These are phyloP conservation scores for Drosophila kepulauana DNA, from an alignment of 1,140 invertebrate genomes.

Conservation along the genomic window DNA sequence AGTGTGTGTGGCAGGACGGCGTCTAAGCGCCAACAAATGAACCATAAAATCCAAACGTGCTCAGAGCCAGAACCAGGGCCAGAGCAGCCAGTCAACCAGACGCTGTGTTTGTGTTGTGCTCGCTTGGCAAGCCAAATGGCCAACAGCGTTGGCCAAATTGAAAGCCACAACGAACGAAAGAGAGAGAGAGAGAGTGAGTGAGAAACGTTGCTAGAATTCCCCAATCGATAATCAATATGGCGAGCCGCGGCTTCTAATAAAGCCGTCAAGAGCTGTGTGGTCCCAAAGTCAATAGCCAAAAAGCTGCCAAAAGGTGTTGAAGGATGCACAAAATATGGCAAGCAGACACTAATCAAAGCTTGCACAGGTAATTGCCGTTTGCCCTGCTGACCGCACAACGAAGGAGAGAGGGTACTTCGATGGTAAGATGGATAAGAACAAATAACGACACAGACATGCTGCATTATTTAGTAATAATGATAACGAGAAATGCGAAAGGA, in stretches of 20 bases:
- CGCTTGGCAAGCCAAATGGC: constrained; percentile 78
- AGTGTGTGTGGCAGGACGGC: constrained; percentile 29
- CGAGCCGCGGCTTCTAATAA: constrained; percentile 76
- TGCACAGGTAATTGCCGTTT: constrained; percentile 49
- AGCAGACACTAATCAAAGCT: constrained; percentile 60
- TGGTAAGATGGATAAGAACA: not conserved
- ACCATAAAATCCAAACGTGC: constrained; percentile 84
- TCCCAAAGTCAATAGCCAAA: constrained; percentile 37
- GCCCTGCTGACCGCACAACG: constrained; percentile 41
- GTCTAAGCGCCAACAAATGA: constrained; percentile 82
- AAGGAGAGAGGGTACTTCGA: not conserved
- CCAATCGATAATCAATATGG: constrained; percentile 85
- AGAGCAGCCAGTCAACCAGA: constrained; percentile 12
- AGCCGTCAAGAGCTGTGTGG: constrained; percentile 57
- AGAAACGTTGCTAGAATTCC: constrained; percentile 64
- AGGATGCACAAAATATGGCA: constrained; percentile 69
- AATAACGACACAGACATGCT: constrained; percentile 49
- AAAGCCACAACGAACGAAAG: constrained; percentile 29
- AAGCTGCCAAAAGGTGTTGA: constrained; percentile 64
- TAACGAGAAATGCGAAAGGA: constrained; percentile 50
- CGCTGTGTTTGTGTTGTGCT: constrained; percentile 32
- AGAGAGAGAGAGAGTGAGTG: not conserved
- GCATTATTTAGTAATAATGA: constrained; percentile 72
- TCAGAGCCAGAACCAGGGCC: constrained; percentile 9
- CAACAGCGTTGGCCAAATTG: constrained; percentile 78